Base-by-base conservation (phyloP, 1,140 invertebrate genomes). In the Lordiphosa clarofinis region DNA sequence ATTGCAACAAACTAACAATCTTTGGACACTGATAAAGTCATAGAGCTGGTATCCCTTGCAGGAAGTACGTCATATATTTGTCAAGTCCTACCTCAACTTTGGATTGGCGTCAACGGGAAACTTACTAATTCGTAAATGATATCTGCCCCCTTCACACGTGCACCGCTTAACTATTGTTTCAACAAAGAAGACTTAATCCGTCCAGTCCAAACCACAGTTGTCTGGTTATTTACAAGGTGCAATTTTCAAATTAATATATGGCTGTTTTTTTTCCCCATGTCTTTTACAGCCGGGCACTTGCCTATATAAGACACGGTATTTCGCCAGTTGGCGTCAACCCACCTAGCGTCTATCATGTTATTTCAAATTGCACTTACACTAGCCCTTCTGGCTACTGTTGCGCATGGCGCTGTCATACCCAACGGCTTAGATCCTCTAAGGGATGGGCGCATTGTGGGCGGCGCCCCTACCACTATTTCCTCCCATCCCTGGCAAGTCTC, bases 401-500 rank as follows among this genome's bases (percentile, higher is more conserved):
- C 56, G 1, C 35, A 48, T 13, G 58, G 52, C 7, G 70, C 64
- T 2, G 38, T 50, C 10, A 28, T 58, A 5, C 70, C 86, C 28
- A 4, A 35, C 12, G 74, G 68, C 21, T 8, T 71, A 15, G 8
- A 39, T 7, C 57, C 48, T 0, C 48, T 55, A 37, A 44, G 43
- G 21, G 58, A 55, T 47, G 78, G 78, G 15, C 64, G 74, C 31
- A 86, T 87, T 54, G 84, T 87, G 10, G 86, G 78, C 0, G 84
- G 84, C 4, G 39, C 33, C 0, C 24, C 43, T 1, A 61, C 67
- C 4, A 47, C 64, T 0, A 75, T 87, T n/a, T 36, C 6, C 5
- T 10, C 50, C 1, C 60, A 57, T 53, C 84, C 84, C 0, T 87
- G 73, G 69, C 74, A 79, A 39, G 59, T 87, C 9, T 87, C 84